Percentiles rank a stretch among this genome's conserved stretches.
Evolutionary conservation across 2,113 vertebrate species (phyloP).

Genomic region (Mastomys coucha): DNA sequence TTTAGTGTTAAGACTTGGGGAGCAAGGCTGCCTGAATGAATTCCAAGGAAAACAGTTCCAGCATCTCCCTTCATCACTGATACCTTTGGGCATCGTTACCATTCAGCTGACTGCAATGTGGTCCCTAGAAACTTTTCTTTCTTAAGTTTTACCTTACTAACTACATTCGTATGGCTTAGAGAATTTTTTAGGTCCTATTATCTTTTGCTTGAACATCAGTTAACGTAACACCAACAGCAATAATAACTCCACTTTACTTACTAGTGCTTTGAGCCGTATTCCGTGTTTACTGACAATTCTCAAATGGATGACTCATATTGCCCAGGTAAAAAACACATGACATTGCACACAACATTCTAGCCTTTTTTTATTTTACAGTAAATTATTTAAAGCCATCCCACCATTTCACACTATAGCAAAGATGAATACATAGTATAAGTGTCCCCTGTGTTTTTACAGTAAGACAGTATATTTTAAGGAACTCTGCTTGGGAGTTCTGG

Average conservation of each 20-base stretch:
- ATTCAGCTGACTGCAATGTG: not conserved
- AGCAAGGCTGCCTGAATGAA: not conserved
- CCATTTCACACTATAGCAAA: not conserved
- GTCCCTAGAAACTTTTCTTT: not conserved
- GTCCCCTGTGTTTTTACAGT: not conserved
- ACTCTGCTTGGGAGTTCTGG: not conserved
- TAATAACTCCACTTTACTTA: not conserved
- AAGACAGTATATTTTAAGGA: not conserved
- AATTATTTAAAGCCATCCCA: conserved; percentile 17
- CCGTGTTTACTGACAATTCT: not conserved
- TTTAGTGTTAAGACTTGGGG: not conserved
- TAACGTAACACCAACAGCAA: not conserved
- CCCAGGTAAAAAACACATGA: not conserved
- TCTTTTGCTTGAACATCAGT: not conserved
- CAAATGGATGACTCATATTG: not conserved
- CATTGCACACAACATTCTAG: not conserved
- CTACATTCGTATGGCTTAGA: not conserved
- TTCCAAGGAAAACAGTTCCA: not conserved
- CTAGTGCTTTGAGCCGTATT: not conserved
- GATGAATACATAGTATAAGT: not conserved
- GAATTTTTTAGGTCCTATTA: not conserved
- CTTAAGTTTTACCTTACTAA: not conserved
- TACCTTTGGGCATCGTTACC: not conserved
- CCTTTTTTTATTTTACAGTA: conserved; percentile 37
- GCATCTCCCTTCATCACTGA: not conserved